Conservation (phyloP, 2,113 vertebrate species). For the Rissa tridactyla region DNA sequence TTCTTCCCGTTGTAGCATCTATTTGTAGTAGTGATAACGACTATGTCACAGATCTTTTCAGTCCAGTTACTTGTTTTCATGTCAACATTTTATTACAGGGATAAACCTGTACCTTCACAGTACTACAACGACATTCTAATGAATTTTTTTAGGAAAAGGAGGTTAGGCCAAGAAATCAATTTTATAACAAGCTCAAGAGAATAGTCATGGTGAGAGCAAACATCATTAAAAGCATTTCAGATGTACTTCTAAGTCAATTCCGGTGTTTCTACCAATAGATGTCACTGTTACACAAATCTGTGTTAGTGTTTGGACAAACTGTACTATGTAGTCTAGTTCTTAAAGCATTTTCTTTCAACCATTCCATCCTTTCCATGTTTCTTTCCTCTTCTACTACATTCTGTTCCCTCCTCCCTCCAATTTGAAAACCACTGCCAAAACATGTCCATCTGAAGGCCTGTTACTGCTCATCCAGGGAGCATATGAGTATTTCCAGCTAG, state of each 20-base stretch:
- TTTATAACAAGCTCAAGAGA: background rate
- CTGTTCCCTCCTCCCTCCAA: background rate
- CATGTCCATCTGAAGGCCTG: background rate
- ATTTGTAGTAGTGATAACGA: background rate
- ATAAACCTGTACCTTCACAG: background rate
- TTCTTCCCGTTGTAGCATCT: background rate
- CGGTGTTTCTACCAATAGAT: slow-evolving; percentile 53
- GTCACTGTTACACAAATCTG: slow-evolving; percentile 52
- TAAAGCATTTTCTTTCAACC: background rate
- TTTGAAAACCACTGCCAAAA: background rate
- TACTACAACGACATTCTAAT: background rate
- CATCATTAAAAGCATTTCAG: background rate
- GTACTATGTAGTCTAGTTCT: background rate
- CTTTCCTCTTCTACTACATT: background rate
- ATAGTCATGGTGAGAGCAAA: background rate
- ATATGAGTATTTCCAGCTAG: background rate
- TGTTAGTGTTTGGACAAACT: background rate
- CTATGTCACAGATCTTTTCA: background rate
- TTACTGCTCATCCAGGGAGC: background rate
- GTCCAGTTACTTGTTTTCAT: background rate
- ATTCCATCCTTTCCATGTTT: background rate
- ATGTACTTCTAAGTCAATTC: background rate
- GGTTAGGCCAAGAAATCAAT: background rate
- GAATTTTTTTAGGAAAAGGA: background rate
- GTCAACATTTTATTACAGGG: background rate